These are phyloP conservation scores for Laterallus jamaicensis DNA, from an alignment of 2,113 vertebrate genomes.

Conservation along the genomic window DNA sequence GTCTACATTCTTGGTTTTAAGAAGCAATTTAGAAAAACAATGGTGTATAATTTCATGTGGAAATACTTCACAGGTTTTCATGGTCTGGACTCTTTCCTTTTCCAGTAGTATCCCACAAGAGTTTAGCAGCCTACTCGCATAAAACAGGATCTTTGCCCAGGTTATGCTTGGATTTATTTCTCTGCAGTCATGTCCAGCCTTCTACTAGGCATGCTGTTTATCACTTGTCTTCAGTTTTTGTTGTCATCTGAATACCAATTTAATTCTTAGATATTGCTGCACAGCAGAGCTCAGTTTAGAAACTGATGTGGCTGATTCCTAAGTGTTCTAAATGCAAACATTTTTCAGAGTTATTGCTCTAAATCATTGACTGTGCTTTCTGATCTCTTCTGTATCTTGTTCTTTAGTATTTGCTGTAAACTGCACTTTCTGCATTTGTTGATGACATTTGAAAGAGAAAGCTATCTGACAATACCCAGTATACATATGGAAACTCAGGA, in stretches of 20 bases:
- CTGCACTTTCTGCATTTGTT: background rate
- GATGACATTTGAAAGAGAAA: background rate
- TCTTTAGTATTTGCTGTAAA: background rate
- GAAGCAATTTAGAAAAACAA: background rate
- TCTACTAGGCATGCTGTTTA: background rate
- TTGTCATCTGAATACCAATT: background rate
- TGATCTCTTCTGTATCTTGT: background rate
- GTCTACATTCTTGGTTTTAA: background rate
- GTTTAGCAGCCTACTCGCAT: background rate
- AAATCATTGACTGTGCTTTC: background rate
- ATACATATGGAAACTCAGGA: background rate
- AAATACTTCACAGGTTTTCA: background rate
- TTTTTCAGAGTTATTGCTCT: background rate
- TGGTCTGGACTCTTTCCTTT: background rate
- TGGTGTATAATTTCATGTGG: background rate
- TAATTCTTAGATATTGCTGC: background rate
- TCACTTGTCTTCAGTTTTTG: background rate
- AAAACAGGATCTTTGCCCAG: background rate
- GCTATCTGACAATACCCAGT: background rate
- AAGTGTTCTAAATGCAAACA: background rate
- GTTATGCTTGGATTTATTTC: background rate
- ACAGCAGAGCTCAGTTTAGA: background rate
- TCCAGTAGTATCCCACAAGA: background rate
- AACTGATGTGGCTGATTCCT: background rate
- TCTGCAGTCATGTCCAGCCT: background rate